Conservation (phyloP, 2,888 invertebrate genomes). For the Diarsia mendica region DNA sequence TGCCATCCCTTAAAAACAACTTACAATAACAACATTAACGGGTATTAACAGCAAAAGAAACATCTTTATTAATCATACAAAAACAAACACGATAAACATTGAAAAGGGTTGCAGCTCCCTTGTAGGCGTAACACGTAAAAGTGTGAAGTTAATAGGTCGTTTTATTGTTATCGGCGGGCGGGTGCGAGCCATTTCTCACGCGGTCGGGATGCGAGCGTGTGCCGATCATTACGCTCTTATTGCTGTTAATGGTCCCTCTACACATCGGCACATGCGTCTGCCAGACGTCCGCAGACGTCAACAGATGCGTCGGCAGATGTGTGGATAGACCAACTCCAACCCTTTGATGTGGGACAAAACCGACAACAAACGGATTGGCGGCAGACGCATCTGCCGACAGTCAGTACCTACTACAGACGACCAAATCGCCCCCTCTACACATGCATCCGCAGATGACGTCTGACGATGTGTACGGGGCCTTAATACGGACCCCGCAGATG, state of each 20-base stretch:
- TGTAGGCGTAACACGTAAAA: constrained; percentile 66
- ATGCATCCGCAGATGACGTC: no score
- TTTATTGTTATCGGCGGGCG: constrained; percentile 82
- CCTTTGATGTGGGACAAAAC: no score
- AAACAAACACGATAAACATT: constrained; percentile 41
- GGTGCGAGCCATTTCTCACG: constrained; percentile 67
- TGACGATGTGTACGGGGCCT: no score
- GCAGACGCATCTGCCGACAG: no score
- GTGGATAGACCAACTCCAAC: no score
- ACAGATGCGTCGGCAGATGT: no score
- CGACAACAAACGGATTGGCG: no score
- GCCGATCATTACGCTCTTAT: constrained; percentile 79
- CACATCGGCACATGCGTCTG: no score
- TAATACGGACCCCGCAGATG: constrained; percentile 63
- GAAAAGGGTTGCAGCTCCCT: constrained; percentile 55
- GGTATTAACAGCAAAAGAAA: constrained; percentile 32
- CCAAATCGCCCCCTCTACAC: no score
- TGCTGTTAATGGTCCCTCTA: constrained; percentile 62
- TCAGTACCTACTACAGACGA: no score
- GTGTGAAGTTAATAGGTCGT: constrained; percentile 83
- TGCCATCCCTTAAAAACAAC: neutral
- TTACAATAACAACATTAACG: neutral
- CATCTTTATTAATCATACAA: constrained; percentile 15
- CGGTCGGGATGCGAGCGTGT: constrained; percentile 73
- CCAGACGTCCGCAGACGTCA: no score